phyloP scores from a whole-genome alignment of 2,113 vertebrate species.

The Okapia johnstoni region DNA sequence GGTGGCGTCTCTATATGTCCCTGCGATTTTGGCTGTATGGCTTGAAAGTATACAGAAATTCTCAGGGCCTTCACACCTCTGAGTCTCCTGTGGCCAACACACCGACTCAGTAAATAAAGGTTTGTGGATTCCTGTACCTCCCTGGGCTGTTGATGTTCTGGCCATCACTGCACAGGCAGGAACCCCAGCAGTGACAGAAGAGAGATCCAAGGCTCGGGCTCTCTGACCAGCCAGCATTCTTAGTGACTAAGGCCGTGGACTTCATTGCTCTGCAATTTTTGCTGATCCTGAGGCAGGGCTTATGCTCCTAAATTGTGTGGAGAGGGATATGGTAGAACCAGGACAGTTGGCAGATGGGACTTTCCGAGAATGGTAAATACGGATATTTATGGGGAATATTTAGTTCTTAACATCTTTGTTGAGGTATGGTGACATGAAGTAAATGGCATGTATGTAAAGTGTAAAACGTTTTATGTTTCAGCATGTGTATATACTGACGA shows the following conservation, averaged over 20 bases:
- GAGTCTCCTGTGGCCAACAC: not conserved
- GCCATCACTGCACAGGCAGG: not conserved
- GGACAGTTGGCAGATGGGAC: not conserved
- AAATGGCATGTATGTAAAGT: not conserved
- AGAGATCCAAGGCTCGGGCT: not conserved
- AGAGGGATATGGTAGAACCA: not conserved
- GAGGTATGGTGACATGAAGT: not conserved
- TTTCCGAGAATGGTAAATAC: not conserved
- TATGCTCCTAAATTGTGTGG: not conserved
- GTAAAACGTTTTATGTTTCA: not conserved
- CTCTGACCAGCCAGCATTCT: not conserved
- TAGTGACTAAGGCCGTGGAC: not conserved
- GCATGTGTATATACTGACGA: not conserved
- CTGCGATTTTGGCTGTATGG: not conserved
- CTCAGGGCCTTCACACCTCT: not conserved
- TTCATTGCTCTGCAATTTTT: not conserved
- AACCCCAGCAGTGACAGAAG: not conserved
- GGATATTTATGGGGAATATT: not conserved
- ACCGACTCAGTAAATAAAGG: not conserved
- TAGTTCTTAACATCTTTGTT: not conserved
- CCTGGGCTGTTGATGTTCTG: not conserved
- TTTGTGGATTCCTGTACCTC: not conserved
- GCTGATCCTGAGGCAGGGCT: not conserved
- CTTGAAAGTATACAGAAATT: not conserved
- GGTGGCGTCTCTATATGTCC: fast-evolving